Evolutionary conservation across 37 sponge, comb jelly and placozoan genomes (phyloP), one percentile per base, ranked within the genome.

Genomic region (Diacarnus erythraeanus): DNA sequence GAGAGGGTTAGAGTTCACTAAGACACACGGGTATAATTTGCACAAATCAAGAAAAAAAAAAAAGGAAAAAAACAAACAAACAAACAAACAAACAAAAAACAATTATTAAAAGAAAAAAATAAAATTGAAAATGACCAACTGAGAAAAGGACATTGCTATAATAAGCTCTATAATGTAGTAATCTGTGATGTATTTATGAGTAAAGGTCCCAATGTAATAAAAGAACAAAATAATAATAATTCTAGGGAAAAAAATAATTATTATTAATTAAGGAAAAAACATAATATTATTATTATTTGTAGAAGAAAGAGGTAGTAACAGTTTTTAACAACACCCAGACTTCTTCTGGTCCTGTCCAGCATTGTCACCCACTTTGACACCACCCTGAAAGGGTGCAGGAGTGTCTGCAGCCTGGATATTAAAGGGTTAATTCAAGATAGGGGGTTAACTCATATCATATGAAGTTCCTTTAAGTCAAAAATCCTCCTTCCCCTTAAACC

Each of bases 281-380:
- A n/a, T n/a, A n/a, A n/a, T n/a, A n/a, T n/a, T n/a, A n/a, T n/a
- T n/a, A n/a, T n/a, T 15, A 6, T 47, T 12, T 47, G 51, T 15
- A 47, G 51, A 47, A 47, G 51, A 12, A 47, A 47, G 12, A 47
- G 51, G 12, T 6, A 47, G 12, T 15, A 47, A 47, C 12, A 12
- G 51, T 47, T 47, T 47, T 47, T 12, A 78, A 26, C 78, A 78
- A 37, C 77, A 31, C 2, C 63, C 64, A 41, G 63, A 59, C 37
- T 76, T 76, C 41, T 76, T 76, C 2, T 37, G 33, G 1, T 76
- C 63, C 26, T 59, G 60, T 31, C 41, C 60, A 26, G 63, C 8
- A 2, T 23, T 33, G 30, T 76, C 77, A 3, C 77, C 77, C 29
- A 76, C 77, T 38, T 60, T 76, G 63, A 76, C 77, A 21, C 77